Evolutionary conservation across 2,113 vertebrate species (phyloP).

Genomic region (Vombatus ursinus): DNA sequence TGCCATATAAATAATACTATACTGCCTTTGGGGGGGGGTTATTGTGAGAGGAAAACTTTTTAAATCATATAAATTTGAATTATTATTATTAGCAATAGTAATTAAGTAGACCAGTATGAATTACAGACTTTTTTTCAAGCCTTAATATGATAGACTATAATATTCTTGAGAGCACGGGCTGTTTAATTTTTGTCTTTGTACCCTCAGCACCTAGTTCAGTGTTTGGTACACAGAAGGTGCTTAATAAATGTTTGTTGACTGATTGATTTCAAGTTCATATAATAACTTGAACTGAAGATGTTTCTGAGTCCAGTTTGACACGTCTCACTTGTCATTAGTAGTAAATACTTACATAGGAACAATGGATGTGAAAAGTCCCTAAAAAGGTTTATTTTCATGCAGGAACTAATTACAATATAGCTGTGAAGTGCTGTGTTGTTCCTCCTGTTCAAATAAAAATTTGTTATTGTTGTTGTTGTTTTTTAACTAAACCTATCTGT

Average conservation of each 20-base stretch:
- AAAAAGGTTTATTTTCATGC: background rate
- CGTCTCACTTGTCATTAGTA: conserved; percentile 5
- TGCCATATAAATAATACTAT: background rate
- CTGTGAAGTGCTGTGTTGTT: background rate
- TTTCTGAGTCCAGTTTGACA: background rate
- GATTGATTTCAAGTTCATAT: background rate
- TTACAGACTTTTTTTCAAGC: background rate
- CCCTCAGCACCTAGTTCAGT: background rate
- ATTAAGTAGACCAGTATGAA: background rate
- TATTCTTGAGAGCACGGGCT: background rate
- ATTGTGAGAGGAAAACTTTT: background rate
- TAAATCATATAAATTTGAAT: background rate
- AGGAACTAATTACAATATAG: background rate
- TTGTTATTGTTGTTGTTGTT: background rate
- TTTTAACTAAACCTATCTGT: background rate
- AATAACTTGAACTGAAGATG: background rate
- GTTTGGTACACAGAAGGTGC: background rate
- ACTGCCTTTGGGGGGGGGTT: background rate
- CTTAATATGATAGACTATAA: background rate
- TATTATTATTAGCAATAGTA: background rate
- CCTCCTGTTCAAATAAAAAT: background rate
- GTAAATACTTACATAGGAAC: background rate
- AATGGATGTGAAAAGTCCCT: conserved; percentile 5
- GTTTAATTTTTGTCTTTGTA: background rate
- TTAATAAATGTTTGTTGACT: background rate